Percentiles rank a stretch among this genome's conserved stretches.
Conservation (phyloP, 2,113 vertebrate species). For the Strix aluco region DNA sequence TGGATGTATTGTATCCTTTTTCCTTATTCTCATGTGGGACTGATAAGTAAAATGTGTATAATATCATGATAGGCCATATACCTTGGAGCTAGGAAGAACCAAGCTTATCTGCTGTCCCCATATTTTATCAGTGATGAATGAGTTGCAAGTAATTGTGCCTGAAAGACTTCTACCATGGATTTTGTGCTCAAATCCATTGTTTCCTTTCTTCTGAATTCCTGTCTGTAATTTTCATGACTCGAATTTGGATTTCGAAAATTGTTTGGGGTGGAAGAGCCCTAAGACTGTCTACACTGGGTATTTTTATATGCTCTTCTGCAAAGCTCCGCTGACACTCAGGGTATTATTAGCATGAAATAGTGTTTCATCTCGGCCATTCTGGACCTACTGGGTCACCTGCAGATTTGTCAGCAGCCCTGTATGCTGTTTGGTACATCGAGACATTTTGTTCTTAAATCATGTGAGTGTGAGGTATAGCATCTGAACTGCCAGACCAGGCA, state of each 20-base stretch:
- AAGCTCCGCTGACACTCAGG: not conserved
- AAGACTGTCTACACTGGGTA: not conserved
- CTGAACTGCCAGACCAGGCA: not conserved
- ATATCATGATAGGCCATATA: not conserved
- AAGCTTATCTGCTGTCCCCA: not conserved
- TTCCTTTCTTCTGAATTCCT: not conserved
- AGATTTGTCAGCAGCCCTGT: not conserved
- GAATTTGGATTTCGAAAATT: not conserved
- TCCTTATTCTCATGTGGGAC: not conserved
- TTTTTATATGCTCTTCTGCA: not conserved
- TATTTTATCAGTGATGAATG: not conserved
- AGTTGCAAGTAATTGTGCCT: not conserved
- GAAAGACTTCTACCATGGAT: not conserved
- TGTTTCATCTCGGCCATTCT: not conserved
- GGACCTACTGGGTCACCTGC: not conserved
- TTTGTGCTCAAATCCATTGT: not conserved
- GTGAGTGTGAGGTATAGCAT: not conserved
- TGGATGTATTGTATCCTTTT: not conserved
- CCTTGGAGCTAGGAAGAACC: not conserved
- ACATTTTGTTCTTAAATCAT: not conserved
- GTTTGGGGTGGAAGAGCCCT: not conserved
- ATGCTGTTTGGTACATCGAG: not conserved
- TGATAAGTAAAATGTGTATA: not conserved
- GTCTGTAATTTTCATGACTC: not conserved
- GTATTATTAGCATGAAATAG: not conserved